These are phyloP conservation scores for Glandiceps talaboti DNA, from an alignment of 53 echinoderm and acorn worm genomes.

Conservation along the genomic window DNA sequence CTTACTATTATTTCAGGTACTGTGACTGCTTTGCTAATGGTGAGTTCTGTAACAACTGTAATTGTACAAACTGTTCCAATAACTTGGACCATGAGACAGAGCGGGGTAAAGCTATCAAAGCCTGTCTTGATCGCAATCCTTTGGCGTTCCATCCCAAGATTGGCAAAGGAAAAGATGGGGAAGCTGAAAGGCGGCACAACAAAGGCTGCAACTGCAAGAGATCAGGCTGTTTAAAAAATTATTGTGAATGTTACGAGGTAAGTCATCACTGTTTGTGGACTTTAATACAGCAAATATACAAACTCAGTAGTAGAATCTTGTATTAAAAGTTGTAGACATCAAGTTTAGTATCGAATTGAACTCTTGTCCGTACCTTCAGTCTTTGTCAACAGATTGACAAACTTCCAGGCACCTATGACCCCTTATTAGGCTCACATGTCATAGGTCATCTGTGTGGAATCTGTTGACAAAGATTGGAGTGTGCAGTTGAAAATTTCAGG, in stretches of 20 bases:
- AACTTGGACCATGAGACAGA: slow-evolving; percentile 85
- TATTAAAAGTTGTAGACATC: too few relatives aligned
- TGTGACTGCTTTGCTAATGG: slow-evolving; percentile 99
- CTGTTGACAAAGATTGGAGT: too few relatives aligned
- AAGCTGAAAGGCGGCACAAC: slow-evolving; percentile 71
- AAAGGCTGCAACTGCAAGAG: slow-evolving; percentile 98
- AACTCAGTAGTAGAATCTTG: too few relatives aligned
- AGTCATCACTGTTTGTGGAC: too few relatives aligned
- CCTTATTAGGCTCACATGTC: too few relatives aligned
- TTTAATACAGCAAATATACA: too few relatives aligned
- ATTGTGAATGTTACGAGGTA: slow-evolving; percentile 99
- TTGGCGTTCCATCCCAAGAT: slow-evolving; percentile 95
- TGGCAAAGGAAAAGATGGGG: slow-evolving; percentile 66
- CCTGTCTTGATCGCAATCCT: slow-evolving; percentile 87
- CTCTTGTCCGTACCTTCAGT: too few relatives aligned
- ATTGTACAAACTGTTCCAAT: slow-evolving; percentile 86
- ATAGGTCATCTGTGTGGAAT: too few relatives aligned
- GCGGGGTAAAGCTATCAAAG: slow-evolving; percentile 66
- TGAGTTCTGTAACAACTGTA: slow-evolving; percentile 94
- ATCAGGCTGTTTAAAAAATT: slow-evolving; percentile 96
- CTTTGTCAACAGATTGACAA: too few relatives aligned
- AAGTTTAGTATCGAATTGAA: too few relatives aligned
- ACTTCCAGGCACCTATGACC: too few relatives aligned
- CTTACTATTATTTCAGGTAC: slow-evolving; percentile 69
- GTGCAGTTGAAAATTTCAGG: too few relatives aligned